Evolutionary conservation across 2,888 invertebrate genomes (phyloP).

Genomic region (Acronicta alni): DNA sequence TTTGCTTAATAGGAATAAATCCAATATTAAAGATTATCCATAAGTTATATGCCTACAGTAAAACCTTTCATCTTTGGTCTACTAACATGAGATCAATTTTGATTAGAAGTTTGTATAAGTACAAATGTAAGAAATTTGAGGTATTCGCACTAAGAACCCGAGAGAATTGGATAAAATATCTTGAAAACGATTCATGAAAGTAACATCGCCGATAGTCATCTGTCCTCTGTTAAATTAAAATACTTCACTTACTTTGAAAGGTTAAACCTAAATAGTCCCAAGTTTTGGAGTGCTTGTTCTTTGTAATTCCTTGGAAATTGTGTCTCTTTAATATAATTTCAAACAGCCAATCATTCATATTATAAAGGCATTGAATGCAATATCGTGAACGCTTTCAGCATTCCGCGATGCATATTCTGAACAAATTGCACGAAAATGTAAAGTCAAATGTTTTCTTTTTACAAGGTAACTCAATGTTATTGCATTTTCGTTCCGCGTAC

Average conservation of each 20-base stretch:
- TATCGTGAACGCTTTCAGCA: slow-evolving; percentile 23
- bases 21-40: too few relatives aligned
- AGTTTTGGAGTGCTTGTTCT: not conserved
- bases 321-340: slow-evolving; percentile 23
- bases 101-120: too few relatives aligned
- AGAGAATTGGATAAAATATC: too few relatives aligned
- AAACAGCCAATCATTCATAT: slow-evolving; percentile 22
- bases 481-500: slow-evolving; percentile 25
- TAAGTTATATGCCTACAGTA: too few relatives aligned
- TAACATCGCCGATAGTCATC: not conserved
- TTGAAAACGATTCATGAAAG: not conserved
- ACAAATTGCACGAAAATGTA: slow-evolving; percentile 45
- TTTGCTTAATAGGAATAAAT: too few relatives aligned
- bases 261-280: not conserved
- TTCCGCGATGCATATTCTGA: slow-evolving; percentile 30
- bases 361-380: slow-evolving; percentile 32
- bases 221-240: not conserved
- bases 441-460: slow-evolving; percentile 34
- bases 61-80: too few relatives aligned
- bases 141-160: too few relatives aligned
- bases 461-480: slow-evolving; percentile 30
- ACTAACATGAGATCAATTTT: too few relatives aligned
- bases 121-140: too few relatives aligned
- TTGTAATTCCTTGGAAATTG: slow-evolving; percentile 6
- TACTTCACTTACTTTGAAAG: slow-evolving; percentile 1